Conservation (phyloP, 1,140 invertebrate genomes). For the Kradibia gibbosae region DNA sequence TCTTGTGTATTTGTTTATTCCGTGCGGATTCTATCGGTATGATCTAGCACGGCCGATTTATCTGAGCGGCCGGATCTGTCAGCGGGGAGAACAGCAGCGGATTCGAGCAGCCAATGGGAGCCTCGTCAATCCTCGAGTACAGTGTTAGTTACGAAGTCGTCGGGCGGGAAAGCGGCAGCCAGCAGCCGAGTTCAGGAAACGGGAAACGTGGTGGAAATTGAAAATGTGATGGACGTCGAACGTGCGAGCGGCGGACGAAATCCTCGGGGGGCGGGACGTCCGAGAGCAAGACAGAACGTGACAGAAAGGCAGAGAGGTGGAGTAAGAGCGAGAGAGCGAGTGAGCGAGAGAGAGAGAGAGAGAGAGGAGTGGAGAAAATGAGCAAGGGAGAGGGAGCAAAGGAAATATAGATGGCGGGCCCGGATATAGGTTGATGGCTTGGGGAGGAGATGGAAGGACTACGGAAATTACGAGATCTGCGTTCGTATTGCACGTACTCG, state of each 20-base stretch:
- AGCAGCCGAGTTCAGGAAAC: slow-evolving; percentile 62
- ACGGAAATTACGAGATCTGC: slow-evolving; percentile 65
- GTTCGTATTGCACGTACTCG: slow-evolving; percentile 51
- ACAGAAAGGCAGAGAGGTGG: background rate
- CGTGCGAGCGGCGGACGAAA: background rate
- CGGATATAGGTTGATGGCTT: slow-evolving; percentile 54
- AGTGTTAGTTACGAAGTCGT: slow-evolving; percentile 31
- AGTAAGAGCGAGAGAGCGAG: background rate
- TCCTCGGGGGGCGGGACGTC: background rate
- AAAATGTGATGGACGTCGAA: slow-evolving; percentile 68
- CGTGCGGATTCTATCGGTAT: slow-evolving; percentile 52
- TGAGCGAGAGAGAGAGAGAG: background rate
- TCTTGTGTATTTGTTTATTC: slow-evolving; percentile 30
- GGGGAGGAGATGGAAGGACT: slow-evolving; percentile 53
- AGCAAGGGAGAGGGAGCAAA: slow-evolving; percentile 4
- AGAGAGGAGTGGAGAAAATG: background rate
- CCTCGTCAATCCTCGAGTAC: background rate
- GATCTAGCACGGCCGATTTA: slow-evolving; percentile 50
- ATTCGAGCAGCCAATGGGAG: slow-evolving; percentile 6
- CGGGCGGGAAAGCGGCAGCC: slow-evolving; percentile 19
- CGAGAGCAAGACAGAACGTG: slow-evolving; percentile 54
- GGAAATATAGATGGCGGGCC: slow-evolving; percentile 58
- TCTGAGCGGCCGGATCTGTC: slow-evolving; percentile 39
- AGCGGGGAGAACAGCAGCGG: slow-evolving; percentile 12
- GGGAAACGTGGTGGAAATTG: slow-evolving; percentile 73